Conservation (phyloP, 2,888 invertebrate genomes). For the Callinectes sapidus region DNA sequence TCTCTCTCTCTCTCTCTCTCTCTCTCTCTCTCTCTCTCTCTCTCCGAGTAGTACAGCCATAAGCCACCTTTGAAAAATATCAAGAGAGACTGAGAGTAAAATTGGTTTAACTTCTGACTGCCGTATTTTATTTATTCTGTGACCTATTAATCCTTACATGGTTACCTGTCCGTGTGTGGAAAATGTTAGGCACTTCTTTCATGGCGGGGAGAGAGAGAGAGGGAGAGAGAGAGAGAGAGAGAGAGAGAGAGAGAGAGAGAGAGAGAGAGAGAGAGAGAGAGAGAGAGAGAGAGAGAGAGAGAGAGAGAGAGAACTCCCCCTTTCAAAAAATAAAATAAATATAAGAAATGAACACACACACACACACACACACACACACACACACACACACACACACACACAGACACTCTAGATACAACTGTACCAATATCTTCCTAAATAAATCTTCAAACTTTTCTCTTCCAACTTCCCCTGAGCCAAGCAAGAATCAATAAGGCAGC, state of each 20-base stretch:
- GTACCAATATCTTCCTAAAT: not conserved
- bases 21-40: not conserved
- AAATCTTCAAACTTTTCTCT: not conserved
- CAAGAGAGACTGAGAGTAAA: not conserved
- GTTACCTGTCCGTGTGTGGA: not conserved
- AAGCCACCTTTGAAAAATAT: not conserved
- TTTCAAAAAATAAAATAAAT: too few relatives aligned
- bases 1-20: constrained; percentile 24
- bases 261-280: constrained; percentile 44
- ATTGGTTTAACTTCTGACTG: not conserved
- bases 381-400: not conserved
- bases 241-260: constrained; percentile 44
- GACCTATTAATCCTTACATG: not conserved
- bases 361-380: not conserved
- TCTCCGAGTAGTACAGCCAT: not conserved
- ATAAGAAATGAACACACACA: not conserved
- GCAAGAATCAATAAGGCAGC: not conserved
- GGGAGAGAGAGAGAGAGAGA: constrained; percentile 41
- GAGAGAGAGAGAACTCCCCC: constrained; percentile 6
- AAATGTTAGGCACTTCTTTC: not conserved
- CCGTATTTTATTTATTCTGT: not conserved
- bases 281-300: constrained; percentile 46
- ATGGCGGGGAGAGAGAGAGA: constrained; percentile 13
- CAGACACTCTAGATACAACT: not conserved
- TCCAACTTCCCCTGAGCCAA: not conserved